phyloP scores from a whole-genome alignment of 2,888 invertebrate species.

The Autographa pulchrina region DNA sequence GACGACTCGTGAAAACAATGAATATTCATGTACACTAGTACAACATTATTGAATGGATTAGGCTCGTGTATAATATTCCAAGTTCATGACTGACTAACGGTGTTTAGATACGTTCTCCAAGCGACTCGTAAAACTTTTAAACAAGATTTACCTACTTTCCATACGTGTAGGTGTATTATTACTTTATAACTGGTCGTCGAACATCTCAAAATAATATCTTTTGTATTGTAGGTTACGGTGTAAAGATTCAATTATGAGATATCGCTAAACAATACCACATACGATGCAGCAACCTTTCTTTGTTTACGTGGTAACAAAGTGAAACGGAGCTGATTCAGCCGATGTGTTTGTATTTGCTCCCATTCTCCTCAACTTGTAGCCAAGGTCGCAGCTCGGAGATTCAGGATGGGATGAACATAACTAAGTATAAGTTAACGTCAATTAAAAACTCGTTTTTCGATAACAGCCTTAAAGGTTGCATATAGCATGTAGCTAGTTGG shows the following conservation, averaged over 20 bases:
- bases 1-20: conserved; percentile 63
- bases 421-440: conserved; percentile 32
- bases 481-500: conserved; percentile 11
- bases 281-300: conserved; percentile 79
- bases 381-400: conserved; percentile 57
- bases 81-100: conserved; percentile 63
- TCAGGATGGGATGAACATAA: conserved; percentile 32
- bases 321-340: conserved; percentile 74
- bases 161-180: conserved; percentile 58
- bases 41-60: conserved; percentile 68
- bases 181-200: conserved; percentile 54
- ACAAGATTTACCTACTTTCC: conserved; percentile 62
- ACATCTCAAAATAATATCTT: conserved; percentile 62
- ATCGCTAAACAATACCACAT: conserved; percentile 81
- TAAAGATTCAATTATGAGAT: conserved; percentile 85
- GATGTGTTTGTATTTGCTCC: conserved; percentile 66
- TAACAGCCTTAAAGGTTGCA: conserved; percentile 28
- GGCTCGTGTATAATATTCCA: conserved; percentile 62
- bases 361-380: conserved; percentile 65
- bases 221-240: conserved; percentile 74
- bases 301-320: conserved; percentile 76
- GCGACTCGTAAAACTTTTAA: conserved; percentile 57
- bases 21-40: conserved; percentile 73
- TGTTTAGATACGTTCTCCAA: conserved; percentile 57
- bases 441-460: conserved; percentile 42